Evolutionary conservation across 2,113 vertebrate species (phyloP).

Genomic region (Aldabrachelys gigantea): DNA sequence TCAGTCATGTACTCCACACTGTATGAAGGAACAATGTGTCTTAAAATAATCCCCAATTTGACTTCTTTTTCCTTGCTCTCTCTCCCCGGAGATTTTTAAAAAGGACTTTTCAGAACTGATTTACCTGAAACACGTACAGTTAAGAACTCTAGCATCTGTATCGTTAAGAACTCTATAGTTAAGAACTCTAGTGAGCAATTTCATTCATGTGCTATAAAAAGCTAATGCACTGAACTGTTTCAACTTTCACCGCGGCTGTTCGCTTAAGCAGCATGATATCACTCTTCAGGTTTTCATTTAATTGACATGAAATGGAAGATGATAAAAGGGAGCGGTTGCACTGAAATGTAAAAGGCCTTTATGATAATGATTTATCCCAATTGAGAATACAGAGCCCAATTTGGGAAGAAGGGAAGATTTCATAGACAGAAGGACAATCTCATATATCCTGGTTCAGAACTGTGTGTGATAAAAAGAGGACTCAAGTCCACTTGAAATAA

Average conservation of each 20-base stretch:
- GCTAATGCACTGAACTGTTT: neutral
- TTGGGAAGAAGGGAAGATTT: rapidly evolving
- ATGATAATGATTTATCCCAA: neutral
- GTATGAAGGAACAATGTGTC: neutral
- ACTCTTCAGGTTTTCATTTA: neutral
- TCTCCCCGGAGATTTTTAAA: neutral
- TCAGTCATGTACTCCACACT: neutral
- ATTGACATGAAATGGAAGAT: neutral
- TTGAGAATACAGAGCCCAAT: neutral
- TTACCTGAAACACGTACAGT: slow-evolving; percentile 23
- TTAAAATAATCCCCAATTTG: slow-evolving; percentile 42
- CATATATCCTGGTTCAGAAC: neutral
- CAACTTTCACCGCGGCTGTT: neutral
- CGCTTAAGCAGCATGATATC: neutral
- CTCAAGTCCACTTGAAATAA: neutral
- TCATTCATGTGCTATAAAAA: slow-evolving; percentile 52
- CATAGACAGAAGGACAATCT: neutral
- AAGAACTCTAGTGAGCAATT: slow-evolving; percentile 27
- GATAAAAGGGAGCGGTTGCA: neutral
- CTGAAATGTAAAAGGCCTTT: neutral
- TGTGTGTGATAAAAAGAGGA: neutral
- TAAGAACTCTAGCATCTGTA: neutral
- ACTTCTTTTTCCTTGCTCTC: neutral
- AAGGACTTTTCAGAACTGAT: slow-evolving; percentile 27
- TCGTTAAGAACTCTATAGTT: neutral